Base-by-base conservation (phyloP, 2,888 invertebrate genomes). In the Tetranychus piercei region DNA sequence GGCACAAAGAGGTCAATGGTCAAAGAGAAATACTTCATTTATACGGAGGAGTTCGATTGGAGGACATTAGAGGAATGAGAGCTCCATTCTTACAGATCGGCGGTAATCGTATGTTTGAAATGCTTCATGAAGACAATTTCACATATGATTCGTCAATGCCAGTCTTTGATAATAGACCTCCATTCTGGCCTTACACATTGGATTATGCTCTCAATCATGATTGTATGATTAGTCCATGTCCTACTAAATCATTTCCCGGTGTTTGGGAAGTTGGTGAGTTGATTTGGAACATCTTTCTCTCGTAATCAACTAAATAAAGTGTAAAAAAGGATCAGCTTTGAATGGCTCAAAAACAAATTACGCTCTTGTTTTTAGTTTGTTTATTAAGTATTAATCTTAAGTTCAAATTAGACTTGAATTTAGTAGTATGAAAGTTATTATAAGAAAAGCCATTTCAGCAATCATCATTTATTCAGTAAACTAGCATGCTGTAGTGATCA, bases 121-220 rank as follows among this genome's bases (percentile, higher is more conserved):
- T 94, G 93, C 86, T 95, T 80, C 90, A 92, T 84, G 94, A 94
- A 80, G 90, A 91, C 1, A 94, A 94, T 85, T 94, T 94, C 83
- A 93, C 93, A 0, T 95, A 94, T 81, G 95, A 95, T 82, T 93
- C 94, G 0, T 94, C 94, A 18, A 89, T 95, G 89, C 93, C 94
- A 1, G 91, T 94, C 77, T 92, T 93, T 82, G 94, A 94, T 82
- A 92, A 94, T 82, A 88, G 89, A 82, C 92, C 92, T 76, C 94
- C 94, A 18, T 91, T 91, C 81, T 95, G 93, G 93, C 95, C 95
- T 0, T 96, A 95, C 82, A 96, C 95, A 1, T 85, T 95, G 78
- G 95, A 95, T 83, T 94, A 94, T 84, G 92, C 92, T 82, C 86
- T 94, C 77, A 92, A 92, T 88, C 94, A 94, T 81, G 93, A 94